Conservation (phyloP, 2,113 vertebrate genomes). For the Himantopus leucocephalus region DNA sequence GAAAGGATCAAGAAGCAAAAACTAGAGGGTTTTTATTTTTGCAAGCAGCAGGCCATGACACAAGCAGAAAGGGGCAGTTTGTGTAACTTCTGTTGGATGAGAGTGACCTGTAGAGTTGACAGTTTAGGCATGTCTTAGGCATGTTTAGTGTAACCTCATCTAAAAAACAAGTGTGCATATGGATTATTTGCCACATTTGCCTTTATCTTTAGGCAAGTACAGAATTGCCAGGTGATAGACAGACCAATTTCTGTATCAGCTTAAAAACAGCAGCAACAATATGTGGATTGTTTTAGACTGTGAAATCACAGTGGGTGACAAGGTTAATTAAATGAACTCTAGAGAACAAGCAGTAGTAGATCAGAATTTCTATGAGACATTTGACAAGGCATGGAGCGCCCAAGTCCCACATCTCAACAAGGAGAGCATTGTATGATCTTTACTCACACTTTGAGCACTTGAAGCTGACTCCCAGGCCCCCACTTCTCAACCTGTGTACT, state of each 20-base stretch:
- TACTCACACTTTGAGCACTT: background rate
- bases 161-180: background rate
- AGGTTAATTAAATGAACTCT: background rate
- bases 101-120: background rate
- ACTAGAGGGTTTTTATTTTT: background rate
- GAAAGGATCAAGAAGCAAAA: background rate
- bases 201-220: background rate
- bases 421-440: background rate
- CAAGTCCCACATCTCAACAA: background rate
- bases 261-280: background rate
- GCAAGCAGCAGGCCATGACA: background rate
- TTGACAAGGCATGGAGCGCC: background rate
- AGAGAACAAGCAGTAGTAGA: background rate
- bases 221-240: background rate
- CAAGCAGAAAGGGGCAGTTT: background rate
- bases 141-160: background rate
- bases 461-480: background rate
- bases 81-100: background rate
- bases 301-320: background rate
- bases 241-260: background rate
- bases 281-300: conserved; percentile 1
- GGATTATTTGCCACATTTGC: background rate
- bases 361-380: background rate
- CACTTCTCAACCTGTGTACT: background rate
- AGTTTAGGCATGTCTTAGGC: background rate